Evolutionary conservation across 2,888 invertebrate genomes (phyloP), one percentile per base, ranked within the genome.

Genomic region (Sarcophaga variegata): DNA sequence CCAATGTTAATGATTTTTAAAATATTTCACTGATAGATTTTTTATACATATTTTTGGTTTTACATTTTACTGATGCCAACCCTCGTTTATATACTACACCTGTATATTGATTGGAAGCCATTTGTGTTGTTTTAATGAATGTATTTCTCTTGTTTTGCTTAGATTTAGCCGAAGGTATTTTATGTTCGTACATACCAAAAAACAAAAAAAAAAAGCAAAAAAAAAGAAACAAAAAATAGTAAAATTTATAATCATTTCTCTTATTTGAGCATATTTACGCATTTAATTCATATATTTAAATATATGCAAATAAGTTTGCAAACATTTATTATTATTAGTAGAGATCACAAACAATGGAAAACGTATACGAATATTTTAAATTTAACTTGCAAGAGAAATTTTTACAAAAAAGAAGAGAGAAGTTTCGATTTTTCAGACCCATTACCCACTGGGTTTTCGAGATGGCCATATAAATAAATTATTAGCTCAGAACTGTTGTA

Each of bases 221-320:
- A 37, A 10, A 2, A 1, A 37, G 4, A 27, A 27, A 27, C 4
- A 10, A 37, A 37, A 37, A 37, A 10, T 8, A 37, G 37, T 1
- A 37, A 72, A 62, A 54, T 25, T 79, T 63, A 25, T 71, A 66
- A 70, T 49, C 47, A 72, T 54, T 62, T 62, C 20, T 17, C 11
- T 71, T 54, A 77, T 66, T 71, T 79, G 47, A 77, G 54, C 78
- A 74, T 79, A 71, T 88, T 88, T 82, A 85, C 86, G 85, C 66
- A 80, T 85, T 67, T 87, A 71, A 64, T 71, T 66, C 27, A 20
- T 17, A 25, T 90, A 90, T 90, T 89, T 89, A 90, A 91, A 90
- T 90, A 90, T 89, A 90, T 89, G 60, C 71, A 37, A 66, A 80
- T 79, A 64, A 64, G 64, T 75, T 60, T 62, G 4, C 62, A 59